Base-by-base conservation (phyloP, 1,140 invertebrate genomes). In the Zaprionus gabonicus region DNA sequence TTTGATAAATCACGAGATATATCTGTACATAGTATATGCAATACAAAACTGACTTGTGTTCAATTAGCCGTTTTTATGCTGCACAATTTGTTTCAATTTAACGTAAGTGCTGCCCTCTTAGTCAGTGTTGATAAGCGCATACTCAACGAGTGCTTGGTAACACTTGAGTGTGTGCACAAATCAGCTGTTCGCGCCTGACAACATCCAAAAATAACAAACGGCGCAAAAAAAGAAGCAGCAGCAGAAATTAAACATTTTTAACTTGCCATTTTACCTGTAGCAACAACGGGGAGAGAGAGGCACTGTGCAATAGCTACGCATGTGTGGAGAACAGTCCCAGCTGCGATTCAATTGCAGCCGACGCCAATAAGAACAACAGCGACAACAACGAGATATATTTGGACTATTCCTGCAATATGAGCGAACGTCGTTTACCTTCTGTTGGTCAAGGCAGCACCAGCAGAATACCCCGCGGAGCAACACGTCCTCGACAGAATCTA, bases 381-480 rank as follows among this genome's bases (percentile, higher is more conserved):
- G 20, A 20, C 23, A 53, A 23, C 27, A 23, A 15, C 10, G 34
- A 25, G 71, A 72, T 60, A 17, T 71, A 78, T 55, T 81, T 69
- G 78, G 71, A 63, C 36, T 71, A 55, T 34, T 68, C 71, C 13
- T 38, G 28, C 55, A 78, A 59, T 0, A 80, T 88, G 80, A 75
- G 44, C 49, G 55, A 41, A 23, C 46, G 57, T 20, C 71, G 13
- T 17, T n/a, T 0, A 6, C 41, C 41, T 46, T 46, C 41, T 46
- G n/a, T 9, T 46, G 9, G n/a, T 5, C 56, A 34, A 56, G n/a
- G 10, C 23, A 46, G 34, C 31, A 15, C 31, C 9, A 90, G 80
- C 41, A 67, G 75, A 25, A 91, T 91, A 17, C 82, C 86, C 1
- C 66, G 82, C 1, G 76, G 69, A 9, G 67, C 67, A 4, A 66